These are phyloP conservation scores for Buathra laborator DNA, from an alignment of 2,888 invertebrate species.

Conservation along the genomic window DNA sequence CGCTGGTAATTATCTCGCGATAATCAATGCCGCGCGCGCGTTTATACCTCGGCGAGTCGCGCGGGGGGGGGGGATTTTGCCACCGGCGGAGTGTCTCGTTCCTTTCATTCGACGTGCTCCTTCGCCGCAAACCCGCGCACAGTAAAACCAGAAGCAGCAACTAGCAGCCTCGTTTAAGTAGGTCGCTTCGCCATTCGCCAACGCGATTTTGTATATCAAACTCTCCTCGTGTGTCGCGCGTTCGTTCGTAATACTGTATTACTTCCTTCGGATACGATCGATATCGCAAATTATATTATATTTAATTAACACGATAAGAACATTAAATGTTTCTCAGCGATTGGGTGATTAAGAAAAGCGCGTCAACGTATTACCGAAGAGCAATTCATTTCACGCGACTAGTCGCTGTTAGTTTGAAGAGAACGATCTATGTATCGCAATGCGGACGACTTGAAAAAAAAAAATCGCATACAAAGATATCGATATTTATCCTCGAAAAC, in stretches of 20 bases:
- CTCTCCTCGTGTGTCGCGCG: constrained; percentile 25
- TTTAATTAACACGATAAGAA: not conserved
- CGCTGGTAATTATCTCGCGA: constrained; percentile 64
- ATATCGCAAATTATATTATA: constrained; percentile 49
- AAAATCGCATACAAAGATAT: not conserved
- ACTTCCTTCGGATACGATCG: constrained; percentile 38
- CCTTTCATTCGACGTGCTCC: constrained; percentile 58
- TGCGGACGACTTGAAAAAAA: too few species aligned
- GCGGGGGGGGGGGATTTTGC: not conserved
- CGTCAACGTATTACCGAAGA: not conserved
- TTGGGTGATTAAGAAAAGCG: not conserved
- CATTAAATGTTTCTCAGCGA: not conserved
- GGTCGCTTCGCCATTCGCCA: constrained; percentile 64
- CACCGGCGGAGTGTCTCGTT: constrained; percentile 14
- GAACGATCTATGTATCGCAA: not conserved
- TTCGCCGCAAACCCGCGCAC: constrained; percentile 49
- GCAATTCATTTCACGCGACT: constrained; percentile 1
- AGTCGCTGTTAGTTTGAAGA: not conserved
- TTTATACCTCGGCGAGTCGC: not conserved
- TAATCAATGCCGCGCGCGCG: constrained; percentile 54
- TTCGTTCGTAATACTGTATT: constrained; percentile 46
- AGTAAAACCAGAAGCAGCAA: constrained; percentile 12
- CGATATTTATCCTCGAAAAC: constrained; percentile 9
- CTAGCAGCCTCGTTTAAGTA: constrained; percentile 63
- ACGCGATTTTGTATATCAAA: constrained; percentile 61